Percentiles rank a stretch among this genome's conserved stretches.
Evolutionary conservation across 1,140 invertebrate genomes (phyloP).

Genomic region (Brachionus calyciflorus): DNA sequence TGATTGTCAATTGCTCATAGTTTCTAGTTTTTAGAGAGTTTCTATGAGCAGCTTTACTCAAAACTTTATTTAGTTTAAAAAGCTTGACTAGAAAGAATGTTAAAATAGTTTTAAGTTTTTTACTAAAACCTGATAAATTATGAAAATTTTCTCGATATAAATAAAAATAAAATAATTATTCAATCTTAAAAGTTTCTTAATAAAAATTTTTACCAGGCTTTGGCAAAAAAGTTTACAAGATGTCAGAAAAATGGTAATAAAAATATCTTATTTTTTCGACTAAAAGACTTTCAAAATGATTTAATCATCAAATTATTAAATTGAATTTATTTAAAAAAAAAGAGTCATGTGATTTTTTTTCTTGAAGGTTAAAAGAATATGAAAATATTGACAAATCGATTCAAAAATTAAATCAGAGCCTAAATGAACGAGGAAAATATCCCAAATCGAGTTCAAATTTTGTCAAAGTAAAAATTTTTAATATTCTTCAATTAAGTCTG

Average conservation of each 20-base stretch:
- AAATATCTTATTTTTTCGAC: background rate
- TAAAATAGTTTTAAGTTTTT: no score
- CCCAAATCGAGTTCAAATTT: conserved; percentile 36
- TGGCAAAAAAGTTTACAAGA: no score
- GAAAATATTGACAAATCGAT: conserved; percentile 23
- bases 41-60: no score
- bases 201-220: no score
- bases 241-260: conserved; percentile 27
- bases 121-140: no score
- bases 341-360: background rate
- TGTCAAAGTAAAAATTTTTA: conserved; percentile 9
- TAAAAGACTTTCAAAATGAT: background rate
- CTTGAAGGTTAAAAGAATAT: conserved; percentile 26
- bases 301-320: background rate
- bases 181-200: no score
- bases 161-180: no score
- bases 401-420: conserved; percentile 8
- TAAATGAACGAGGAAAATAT: conserved; percentile 28
- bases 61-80: no score
- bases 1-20: no score
- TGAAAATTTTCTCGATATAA: no score
- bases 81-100: no score
- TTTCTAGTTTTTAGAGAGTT: no score
- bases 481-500: background rate
- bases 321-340: background rate